Base-by-base conservation (phyloP, 2,113 vertebrate species). In the Brienomyrus longianalis region DNA sequence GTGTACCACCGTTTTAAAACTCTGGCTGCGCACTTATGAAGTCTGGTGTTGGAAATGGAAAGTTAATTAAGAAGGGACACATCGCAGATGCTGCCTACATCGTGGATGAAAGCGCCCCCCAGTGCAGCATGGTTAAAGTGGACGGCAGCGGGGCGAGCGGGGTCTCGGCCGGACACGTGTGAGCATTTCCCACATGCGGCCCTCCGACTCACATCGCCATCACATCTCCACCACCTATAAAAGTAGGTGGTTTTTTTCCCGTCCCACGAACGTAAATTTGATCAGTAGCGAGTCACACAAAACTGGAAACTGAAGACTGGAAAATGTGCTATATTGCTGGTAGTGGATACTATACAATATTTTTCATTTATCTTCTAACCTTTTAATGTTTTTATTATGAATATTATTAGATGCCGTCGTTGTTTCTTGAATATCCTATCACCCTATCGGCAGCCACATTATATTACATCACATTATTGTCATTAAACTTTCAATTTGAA, bases 41-140 rank as follows among this genome's bases (percentile, higher is more conserved):
- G 35, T 89, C 19, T 47, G 39, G 77, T 35, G 59, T 7, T 62
- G 80, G 31, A 84, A 89, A 84, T 59, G 88, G 77, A 89, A 89
- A 89, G 88, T 84, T 84, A 89, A 59, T 84, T 54, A 89, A 89
- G 39, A 59, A 59, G 23, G 51, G 59, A 23, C 39, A 27, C 35
- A 47, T 47, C 23, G 7, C 31, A 89, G 19, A 59, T 84, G 31
- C 77, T 54, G 56, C 80, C 39, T 85, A 85, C 89, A 89, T 39
- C 77, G 10, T 10, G 77, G 80, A 89, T 89, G 45, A 89, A 89
- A 89, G 89, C 56, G 8, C 23, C 8, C 6, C 7, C 0, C 7
- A 8, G 7, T 62, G 5, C 54, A 19, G 19, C 19, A 56, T 56
- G 5, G 19, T 56, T 19, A 21, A 54, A 54, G 17, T 5, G 52